Conservation (phyloP, 2,113 vertebrate species). For the Trichomycterus rosablanca region DNA sequence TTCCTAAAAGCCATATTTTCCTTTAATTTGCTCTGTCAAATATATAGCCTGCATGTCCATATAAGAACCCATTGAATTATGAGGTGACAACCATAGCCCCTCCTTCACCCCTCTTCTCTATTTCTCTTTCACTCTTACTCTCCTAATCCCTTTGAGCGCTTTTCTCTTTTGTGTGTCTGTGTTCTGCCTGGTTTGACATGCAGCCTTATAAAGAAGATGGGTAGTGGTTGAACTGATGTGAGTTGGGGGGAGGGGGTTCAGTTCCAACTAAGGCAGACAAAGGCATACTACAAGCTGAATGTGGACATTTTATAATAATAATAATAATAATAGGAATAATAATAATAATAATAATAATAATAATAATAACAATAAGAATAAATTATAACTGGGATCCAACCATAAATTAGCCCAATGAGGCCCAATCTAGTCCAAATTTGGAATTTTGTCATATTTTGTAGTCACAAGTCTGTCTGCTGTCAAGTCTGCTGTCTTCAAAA, state of each 20-base stretch:
- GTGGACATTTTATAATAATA: too few relatives aligned
- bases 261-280: slow-evolving; percentile 63
- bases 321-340: too few relatives aligned
- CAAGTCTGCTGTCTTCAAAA: too few relatives aligned
- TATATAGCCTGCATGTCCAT: slow-evolving; percentile 70
- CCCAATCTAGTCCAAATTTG: too few relatives aligned
- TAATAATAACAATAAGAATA: too few relatives aligned
- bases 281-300: slow-evolving; percentile 65
- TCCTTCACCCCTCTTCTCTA: slow-evolving; percentile 37
- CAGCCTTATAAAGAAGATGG: slow-evolving; percentile 14
- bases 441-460: too few relatives aligned
- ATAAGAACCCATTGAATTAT: slow-evolving; percentile 66
- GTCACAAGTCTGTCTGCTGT: too few relatives aligned
- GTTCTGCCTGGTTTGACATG: slow-evolving; percentile 5
- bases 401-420: too few relatives aligned
- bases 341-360: too few relatives aligned
- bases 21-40: slow-evolving; percentile 60
- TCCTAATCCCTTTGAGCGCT: slow-evolving; percentile 9
- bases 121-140: slow-evolving; percentile 34
- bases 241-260: slow-evolving; percentile 3
- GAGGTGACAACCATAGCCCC: slow-evolving; percentile 56
- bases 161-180: slow-evolving; percentile 2
- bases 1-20: slow-evolving; percentile 45
- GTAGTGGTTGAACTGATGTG: slow-evolving; percentile 1
- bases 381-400: too few relatives aligned